These are phyloP conservation scores for Octodonta nipae DNA, from an alignment of 2,888 invertebrate species.

Conservation along the genomic window DNA sequence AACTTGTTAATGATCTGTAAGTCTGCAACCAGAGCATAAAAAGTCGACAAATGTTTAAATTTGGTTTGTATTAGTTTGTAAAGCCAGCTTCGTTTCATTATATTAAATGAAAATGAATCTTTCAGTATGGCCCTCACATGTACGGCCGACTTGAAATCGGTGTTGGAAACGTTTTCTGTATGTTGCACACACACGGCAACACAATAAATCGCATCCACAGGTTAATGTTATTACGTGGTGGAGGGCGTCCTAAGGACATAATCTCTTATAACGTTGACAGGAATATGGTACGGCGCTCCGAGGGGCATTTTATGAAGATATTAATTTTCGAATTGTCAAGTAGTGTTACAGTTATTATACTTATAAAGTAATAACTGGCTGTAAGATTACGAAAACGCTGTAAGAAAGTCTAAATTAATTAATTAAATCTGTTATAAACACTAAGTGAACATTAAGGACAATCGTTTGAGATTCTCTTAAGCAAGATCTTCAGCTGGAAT, in stretches of 20 bases:
- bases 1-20: no score
- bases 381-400: constrained; percentile 32
- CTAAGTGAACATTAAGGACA: constrained; percentile 23
- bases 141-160: no score
- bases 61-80: no score
- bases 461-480: constrained; percentile 22
- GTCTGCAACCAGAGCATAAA: no score
- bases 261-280: constrained; percentile 34
- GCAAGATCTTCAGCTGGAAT: constrained; percentile 16
- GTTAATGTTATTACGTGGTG: constrained; percentile 21
- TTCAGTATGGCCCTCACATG: no score
- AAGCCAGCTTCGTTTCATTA: no score
- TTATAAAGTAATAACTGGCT: constrained; percentile 34
- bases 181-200: no score
- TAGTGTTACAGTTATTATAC: constrained; percentile 36
- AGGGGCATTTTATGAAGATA: constrained; percentile 38
- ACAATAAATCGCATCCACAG: constrained; percentile 19
- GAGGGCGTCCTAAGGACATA: constrained; percentile 28
- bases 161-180: no score
- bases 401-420: constrained; percentile 36
- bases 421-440: constrained; percentile 36
- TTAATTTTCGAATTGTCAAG: constrained; percentile 37
- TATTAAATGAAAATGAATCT: no score
- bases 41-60: no score
- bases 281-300: constrained; percentile 28